Percentiles rank a stretch among this genome's conserved stretches.
phyloP scores from a whole-genome alignment of 1,140 invertebrate species.

The Trichonephila clavipes region DNA sequence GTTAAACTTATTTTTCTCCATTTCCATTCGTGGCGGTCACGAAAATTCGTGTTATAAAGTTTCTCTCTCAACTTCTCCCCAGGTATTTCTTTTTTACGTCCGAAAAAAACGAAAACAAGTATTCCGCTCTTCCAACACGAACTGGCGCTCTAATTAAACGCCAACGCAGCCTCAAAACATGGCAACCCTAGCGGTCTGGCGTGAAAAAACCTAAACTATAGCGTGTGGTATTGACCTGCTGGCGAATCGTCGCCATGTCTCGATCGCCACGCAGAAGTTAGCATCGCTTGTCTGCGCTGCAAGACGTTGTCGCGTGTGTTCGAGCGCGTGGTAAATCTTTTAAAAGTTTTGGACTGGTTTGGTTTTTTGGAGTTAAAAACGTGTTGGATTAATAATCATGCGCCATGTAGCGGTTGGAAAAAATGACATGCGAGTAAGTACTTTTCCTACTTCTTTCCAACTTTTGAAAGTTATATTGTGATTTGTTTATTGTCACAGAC shows the following conservation, averaged over 20 bases:
- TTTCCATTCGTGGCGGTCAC: conserved; percentile 11
- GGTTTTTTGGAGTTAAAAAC: conserved; percentile 6
- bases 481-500: background rate
- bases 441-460: background rate
- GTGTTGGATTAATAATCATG: conserved; percentile 63
- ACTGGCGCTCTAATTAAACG: conserved; percentile 73
- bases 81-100: background rate
- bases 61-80: background rate
- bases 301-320: conserved; percentile 3
- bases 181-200: conserved; percentile 48
- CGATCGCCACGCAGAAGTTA: conserved; percentile 20
- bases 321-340: background rate
- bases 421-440: conserved; percentile 41
- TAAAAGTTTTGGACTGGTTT: background rate
- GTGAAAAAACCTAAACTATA: conserved; percentile 52
- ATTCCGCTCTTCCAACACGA: conserved; percentile 21
- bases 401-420: conserved; percentile 25
- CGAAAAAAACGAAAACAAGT: conserved; percentile 19
- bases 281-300: background rate
- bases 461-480: background rate
- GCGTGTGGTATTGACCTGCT: conserved; percentile 65
- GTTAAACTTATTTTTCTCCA: background rate
- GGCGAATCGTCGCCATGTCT: conserved; percentile 64
- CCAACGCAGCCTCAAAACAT: conserved; percentile 46
- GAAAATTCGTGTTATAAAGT: conserved; percentile 10